Conservation (phyloP, 1,140 invertebrate species). For the Frieseomelitta varia region DNA sequence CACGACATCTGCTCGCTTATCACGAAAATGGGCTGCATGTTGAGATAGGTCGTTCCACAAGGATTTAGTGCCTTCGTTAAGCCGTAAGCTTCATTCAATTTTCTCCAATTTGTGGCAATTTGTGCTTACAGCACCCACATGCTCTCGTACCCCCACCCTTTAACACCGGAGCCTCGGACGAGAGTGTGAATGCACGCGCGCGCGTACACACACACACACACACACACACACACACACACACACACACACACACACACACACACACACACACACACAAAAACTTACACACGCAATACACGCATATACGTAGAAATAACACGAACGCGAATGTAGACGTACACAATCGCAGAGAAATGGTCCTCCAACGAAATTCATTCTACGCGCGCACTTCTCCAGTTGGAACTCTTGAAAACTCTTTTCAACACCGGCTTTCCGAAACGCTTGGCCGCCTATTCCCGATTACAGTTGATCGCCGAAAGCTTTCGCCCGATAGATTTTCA, state of each 20-base stretch:
- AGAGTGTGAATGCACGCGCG: constrained; percentile 31
- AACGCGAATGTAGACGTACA: neutral
- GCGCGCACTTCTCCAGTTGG: constrained; percentile 47
- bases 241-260: neutral
- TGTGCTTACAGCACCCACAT: constrained; percentile 78
- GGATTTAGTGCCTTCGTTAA: constrained; percentile 81
- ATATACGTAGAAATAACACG: neutral
- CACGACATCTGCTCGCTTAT: constrained; percentile 62
- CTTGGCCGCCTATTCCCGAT: constrained; percentile 50
- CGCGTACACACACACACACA: neutral
- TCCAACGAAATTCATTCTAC: constrained; percentile 65
- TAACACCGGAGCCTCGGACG: constrained; percentile 38
- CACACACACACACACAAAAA: neutral
- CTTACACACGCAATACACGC: neutral
- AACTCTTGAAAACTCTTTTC: constrained; percentile 63
- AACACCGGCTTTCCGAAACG: constrained; percentile 50
- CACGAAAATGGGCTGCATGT: constrained; percentile 74
- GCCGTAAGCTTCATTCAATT: constrained; percentile 81
- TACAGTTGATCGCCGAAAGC: constrained; percentile 41
- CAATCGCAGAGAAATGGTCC: constrained; percentile 38
- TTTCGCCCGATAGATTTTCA: constrained; percentile 25
- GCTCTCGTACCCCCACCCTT: constrained; percentile 59
- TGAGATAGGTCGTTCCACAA: constrained; percentile 79
- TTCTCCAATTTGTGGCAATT: constrained; percentile 82
- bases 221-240: neutral